Evolutionary conservation across 2,797 vertebrate genomes (phyloP), one percentile per base, ranked within the genome.

Genomic region (Cryptoblepharus egeriae): DNA sequence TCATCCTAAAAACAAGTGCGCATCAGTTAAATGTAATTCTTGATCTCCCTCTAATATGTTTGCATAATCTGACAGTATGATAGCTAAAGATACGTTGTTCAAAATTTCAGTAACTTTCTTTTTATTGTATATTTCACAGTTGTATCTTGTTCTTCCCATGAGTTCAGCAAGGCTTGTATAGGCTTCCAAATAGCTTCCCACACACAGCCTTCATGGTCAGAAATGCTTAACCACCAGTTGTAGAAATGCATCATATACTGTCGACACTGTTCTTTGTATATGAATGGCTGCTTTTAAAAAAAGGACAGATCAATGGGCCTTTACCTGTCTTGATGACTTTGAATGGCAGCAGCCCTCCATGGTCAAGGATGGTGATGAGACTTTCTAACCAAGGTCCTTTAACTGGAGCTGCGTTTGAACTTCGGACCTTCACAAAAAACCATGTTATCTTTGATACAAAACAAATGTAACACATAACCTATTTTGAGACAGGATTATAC

Each of bases 401-500:
- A 68, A 75, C 35, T 39, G 15, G 22, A 74, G 35, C 20, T 65
- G 61, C 65, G 26, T 42, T 28, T 37, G 26, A 13, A 58, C 24
- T 3, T 68, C 52, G 22, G 22, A 49, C 39, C 52, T 39, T 75
- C 28, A 58, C 58, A 20, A 12, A 60, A 68, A 81, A 12, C 12
- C 26, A 15, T 32, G 6, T 16, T 22, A 22, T 39, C 26, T 64
- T 26, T 42, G 49, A 18, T 8, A 45, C 89, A 73, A 39, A 57
- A 7, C 0, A 1, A 18, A 1, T 37, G 55, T 12, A 70, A 75
- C 35, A 10, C 12, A 2, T 4, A 52, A 5, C n/a, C 85, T 91
- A 83, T 91, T 89, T 90, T 87, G 88, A 88, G 87, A 42, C 63
- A 80, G 8, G 74, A 75, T 91, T 93, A 93, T 83, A 92, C 89